Evolutionary conservation across 1,140 invertebrate genomes (phyloP).

Genomic region (Drosophila repleta): DNA sequence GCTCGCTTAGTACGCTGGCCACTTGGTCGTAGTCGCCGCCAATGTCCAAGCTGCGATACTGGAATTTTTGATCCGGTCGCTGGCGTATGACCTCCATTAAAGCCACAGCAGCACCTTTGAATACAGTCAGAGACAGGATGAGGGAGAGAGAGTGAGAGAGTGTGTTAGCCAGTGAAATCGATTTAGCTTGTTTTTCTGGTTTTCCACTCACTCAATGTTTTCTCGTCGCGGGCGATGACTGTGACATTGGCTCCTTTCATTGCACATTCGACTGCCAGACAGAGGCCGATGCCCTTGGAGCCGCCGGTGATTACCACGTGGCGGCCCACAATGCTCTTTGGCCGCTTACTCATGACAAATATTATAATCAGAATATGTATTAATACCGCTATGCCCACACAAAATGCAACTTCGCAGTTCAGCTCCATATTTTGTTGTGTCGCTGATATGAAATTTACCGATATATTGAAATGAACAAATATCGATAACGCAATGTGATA

Average conservation of each 20-base stretch:
- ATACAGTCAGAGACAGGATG: background rate
- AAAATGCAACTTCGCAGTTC: conserved; percentile 57
- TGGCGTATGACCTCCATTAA: conserved; percentile 72
- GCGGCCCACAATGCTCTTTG: conserved; percentile 80
- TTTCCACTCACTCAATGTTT: conserved; percentile 85
- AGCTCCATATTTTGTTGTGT: conserved; percentile 53
- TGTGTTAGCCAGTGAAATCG: background rate
- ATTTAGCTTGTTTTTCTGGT: conserved; percentile 20
- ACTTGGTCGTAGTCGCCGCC: conserved; percentile 87
- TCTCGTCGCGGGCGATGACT: conserved; percentile 92
- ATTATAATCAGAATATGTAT: conserved; percentile 33
- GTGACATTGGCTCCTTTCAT: conserved; percentile 94
- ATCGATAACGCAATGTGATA: conserved; percentile 1
- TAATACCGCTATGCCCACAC: conserved; percentile 39
- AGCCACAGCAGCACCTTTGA: conserved; percentile 71
- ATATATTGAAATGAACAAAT: background rate
- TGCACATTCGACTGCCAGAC: conserved; percentile 90
- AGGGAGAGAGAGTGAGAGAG: conserved; percentile 3
- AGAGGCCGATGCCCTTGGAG: conserved; percentile 97
- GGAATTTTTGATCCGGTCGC: conserved; percentile 87
- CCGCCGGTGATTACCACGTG: conserved; percentile 94
- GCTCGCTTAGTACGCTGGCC: conserved; percentile 86
- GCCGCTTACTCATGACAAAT: conserved; percentile 71
- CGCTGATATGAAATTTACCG: conserved; percentile 1
- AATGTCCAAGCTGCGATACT: conserved; percentile 90